Base-by-base conservation (phyloP, 2,797 vertebrate species). In the Schizopygopsis malacanthus region DNA sequence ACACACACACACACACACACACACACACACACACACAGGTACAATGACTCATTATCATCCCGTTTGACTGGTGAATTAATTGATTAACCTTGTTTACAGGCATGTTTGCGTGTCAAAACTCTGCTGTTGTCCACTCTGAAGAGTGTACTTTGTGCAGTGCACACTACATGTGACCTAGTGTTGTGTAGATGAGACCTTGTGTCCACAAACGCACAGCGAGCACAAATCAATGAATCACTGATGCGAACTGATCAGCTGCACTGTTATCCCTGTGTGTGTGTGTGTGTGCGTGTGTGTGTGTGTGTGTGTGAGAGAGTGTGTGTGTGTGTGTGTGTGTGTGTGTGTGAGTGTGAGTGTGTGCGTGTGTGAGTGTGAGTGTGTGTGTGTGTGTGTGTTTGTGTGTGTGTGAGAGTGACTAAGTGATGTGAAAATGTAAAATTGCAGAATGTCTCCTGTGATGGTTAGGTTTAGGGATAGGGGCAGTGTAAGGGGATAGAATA, bases 21-120 rank as follows among this genome's bases (percentile, higher is more conserved):
- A 43, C 3, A 18, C 47, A 50, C 47, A 16, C 47, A 16, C 4
- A 50, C 47, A 50, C 4, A 1, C 47, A n/a, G n/a, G 65, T 41
- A 71, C 50, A 59, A 39, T 50, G 1, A 43, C 25, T 75, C 41
- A 63, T 63, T 75, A 37, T 75, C 41, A 33, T 75, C n/a, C 28
- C 4, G 41, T 80, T 63, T 50, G 25, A 47, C 81, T 33, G 10
- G 1, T n/a, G 54, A 22, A 73, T 33, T 7, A 73, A 84, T 76
- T 65, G 82, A 83, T 83, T 83, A 76, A 76, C 82, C 82, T 84
- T 5, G 11, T 77, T 83, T 76, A 39, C 59, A 65, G n/a, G 18
- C 52, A 80, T 25, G n/a, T 75, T 28, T 18, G 72, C 18, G 4
- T 77, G 28, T 77, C 10, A n/a, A n/a, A 20, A 18, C 18, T 22